These are phyloP conservation scores for Pangasius krempfi DNA, from an alignment of 2,797 vertebrate genomes.

Conservation along the genomic window DNA sequence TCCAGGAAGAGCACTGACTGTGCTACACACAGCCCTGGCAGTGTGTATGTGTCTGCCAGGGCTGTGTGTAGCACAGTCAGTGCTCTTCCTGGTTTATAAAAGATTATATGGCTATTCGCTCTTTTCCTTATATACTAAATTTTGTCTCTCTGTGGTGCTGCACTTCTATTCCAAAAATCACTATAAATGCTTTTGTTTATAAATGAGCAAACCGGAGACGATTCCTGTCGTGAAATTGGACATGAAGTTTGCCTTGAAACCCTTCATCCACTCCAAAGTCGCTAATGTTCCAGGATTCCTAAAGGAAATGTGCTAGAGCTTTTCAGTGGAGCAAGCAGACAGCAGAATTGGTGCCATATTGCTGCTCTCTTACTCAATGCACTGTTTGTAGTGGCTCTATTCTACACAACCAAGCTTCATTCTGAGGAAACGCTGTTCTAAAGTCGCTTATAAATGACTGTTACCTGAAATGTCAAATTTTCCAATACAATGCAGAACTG, in stretches of 20 bases:
- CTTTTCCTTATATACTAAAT: background rate
- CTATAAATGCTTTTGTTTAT: background rate
- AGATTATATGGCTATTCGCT: background rate
- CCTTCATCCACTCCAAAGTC: constrained; percentile 39
- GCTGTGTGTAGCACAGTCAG: background rate
- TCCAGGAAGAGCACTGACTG: too few species aligned
- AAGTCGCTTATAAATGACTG: constrained; percentile 40
- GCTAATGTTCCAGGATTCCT: constrained; percentile 54
- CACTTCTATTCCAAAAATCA: background rate
- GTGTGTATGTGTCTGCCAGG: too few species aligned
- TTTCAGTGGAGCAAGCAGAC: constrained; percentile 56
- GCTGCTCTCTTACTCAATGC: constrained; percentile 44
- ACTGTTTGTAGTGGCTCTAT: constrained; percentile 22
- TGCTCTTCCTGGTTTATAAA: background rate
- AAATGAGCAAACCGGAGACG: constrained; percentile 59
- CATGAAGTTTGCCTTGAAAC: constrained; percentile 65
- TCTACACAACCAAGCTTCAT: constrained; percentile 11
- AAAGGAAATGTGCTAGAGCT: constrained; percentile 62
- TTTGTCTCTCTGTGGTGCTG: background rate
- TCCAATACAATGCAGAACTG: constrained; percentile 60
- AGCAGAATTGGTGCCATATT: constrained; percentile 74
- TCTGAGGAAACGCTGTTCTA: constrained; percentile 16
- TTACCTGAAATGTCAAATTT: constrained; percentile 44
- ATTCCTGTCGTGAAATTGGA: constrained; percentile 74
- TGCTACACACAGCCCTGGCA: too few species aligned